Evolutionary conservation across 2,797 vertebrate species (phyloP).

Genomic region (Brachyrhaphis roseni): DNA sequence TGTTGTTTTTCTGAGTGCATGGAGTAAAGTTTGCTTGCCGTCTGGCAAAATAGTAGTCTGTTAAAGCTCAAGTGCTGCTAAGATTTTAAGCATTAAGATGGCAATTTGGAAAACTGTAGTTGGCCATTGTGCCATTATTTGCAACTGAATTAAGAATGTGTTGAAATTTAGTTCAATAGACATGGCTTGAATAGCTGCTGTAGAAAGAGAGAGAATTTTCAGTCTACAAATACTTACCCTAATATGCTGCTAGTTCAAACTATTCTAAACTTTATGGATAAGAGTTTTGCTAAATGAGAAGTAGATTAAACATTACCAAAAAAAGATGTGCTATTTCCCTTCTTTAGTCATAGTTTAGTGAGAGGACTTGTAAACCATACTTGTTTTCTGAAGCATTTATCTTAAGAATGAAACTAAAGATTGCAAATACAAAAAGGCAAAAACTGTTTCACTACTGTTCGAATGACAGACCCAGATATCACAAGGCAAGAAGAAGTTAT

Average conservation of each 20-base stretch:
- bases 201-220: too few relatives aligned
- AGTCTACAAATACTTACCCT: too few relatives aligned
- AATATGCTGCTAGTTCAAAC: neutral
- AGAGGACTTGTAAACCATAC: neutral
- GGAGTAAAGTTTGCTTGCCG: neutral
- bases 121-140: neutral
- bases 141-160: neutral
- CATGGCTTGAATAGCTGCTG: neutral
- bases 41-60: neutral
- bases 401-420: neutral
- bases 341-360: neutral
- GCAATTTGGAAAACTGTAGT: neutral
- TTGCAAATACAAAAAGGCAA: neutral
- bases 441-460: neutral
- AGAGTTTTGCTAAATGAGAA: neutral
- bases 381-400: constrained; percentile 4
- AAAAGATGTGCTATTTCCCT: neutral
- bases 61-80: neutral
- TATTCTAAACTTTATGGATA: neutral
- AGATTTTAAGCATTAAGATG: neutral
- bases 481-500: neutral
- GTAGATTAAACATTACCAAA: neutral
- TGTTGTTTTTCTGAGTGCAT: neutral
- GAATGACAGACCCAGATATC: neutral
- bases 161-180: neutral